Evolutionary conservation across 2,113 vertebrate species (phyloP), one percentile per base, ranked within the genome.

Genomic region (Chlorocebus sabaeus): DNA sequence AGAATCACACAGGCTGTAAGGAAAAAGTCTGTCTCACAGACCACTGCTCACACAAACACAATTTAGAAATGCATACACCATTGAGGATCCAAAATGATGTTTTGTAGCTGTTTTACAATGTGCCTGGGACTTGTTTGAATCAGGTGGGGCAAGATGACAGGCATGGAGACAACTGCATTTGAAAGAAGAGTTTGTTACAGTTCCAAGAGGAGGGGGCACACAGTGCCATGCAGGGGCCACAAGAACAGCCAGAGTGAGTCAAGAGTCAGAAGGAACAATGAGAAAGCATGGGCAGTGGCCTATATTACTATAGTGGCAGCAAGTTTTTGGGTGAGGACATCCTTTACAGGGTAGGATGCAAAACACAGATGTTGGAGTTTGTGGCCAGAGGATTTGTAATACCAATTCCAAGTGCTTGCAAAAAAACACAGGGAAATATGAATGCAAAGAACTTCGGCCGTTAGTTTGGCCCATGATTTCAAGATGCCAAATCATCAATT

Each of bases 181-280:
- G 45, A 45, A n/a, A 55, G 40, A 68, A 84, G 35, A 57, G 18
- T 59, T 61, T 72, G 27, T 72, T n/a, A 20, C 45, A 45, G 30
- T 55, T 70, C 61, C 16, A 40, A 30, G 55, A 90, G 45, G 12
- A 68, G 10, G 10, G 38, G 5, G 32, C 67, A 55, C 1, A 17
- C 43, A 17, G 20, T 0, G 2, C 23, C 9, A 3, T 0, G 27
- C 3, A 5, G 72, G 61, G 40, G 50, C n/a, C 59, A 2, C 82
- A 2, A 0, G 70, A 32, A 76, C 40, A 40, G 38, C 45, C 50
- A 8, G 45, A 12, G 22, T 6, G 52, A 35, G 40, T 27, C 4
- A 5, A 11, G n/a, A 50, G 55, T 13, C 25, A 43, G 73, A 6
- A 40, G 16, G 80, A 48, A 6, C 0, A 0, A 86, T 38, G 32